A percentile compares a stretch with the other conserved stretches of the same genome.
These are phyloP conservation scores for Lytechinus variegatus DNA, from an alignment of 35 echinoderm and acorn worm genomes.

Conservation along the genomic window DNA sequence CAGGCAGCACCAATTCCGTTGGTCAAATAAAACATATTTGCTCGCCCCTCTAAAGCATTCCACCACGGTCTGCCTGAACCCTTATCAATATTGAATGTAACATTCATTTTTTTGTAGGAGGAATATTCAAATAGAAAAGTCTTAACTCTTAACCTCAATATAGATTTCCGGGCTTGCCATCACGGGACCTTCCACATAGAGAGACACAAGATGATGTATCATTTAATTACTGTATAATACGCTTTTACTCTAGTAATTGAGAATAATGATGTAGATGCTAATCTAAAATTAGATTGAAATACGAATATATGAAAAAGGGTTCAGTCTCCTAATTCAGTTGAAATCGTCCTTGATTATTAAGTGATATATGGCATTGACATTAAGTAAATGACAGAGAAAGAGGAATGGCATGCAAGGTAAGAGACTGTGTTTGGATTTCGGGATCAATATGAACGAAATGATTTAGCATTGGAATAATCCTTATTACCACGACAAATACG, in stretches of 20 bases:
- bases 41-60: background rate
- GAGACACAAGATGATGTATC: background rate
- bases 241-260: background rate
- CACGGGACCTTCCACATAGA: background rate
- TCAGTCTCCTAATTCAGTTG: background rate
- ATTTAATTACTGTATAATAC: background rate
- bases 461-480: background rate
- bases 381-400: background rate
- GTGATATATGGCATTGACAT: slow-evolving; percentile 16
- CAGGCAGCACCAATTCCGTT: background rate
- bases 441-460: background rate
- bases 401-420: background rate
- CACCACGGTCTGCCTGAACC: background rate
- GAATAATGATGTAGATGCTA: too few relatives aligned
- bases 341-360: background rate
- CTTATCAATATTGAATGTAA: background rate
- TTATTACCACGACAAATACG: background rate
- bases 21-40: slow-evolving; percentile 14
- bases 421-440: background rate
- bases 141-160: background rate
- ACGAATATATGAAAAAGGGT: too few relatives aligned
- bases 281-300: too few relatives aligned
- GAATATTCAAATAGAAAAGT: background rate
- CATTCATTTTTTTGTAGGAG: background rate
- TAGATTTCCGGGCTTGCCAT: background rate